Base-by-base conservation (phyloP, 2,797 vertebrate species). In the Lepus townsendii region DNA sequence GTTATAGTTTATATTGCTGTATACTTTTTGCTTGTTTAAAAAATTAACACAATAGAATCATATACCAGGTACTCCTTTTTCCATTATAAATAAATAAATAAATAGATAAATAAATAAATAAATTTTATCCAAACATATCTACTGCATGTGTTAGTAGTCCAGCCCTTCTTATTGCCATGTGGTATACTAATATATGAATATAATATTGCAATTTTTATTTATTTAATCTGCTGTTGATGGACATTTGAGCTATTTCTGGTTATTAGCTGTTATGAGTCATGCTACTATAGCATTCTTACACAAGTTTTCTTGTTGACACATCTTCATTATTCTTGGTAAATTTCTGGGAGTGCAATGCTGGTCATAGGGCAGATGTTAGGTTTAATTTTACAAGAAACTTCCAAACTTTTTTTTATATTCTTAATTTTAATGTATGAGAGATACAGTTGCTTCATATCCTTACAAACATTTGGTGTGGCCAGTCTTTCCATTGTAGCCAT, bases 311-410 rank as follows among this genome's bases (percentile, higher is more conserved):
- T 90, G n/a, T 88, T 78, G 30, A 52, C 19, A 79, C 17, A 57
- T 79, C 69, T 87, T 71, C 50, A 84, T 90, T 79, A 84, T 12
- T 83, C 30, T 27, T 60, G 76, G 22, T 84, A 80, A 89, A 72
- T 84, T 71, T 83, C 77, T 83, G 47, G 47, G 42, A 68, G 16
- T 77, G 27, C 65, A 94, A 77, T 88, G 24, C 11, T 63, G 50
- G n/a, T 68, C 32, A 1, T 71, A 54, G 54, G 60, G 12, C 76
- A 80, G 14, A 19, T 62, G 2, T 47, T 76, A 54, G 85, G 27
- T 60, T 90, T 68, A 80, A 54, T 85, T 85, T 94, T 83, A 69
- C 7, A 83, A 71, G 54, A 83, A 93, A 76, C 50, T 72, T 13
- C 30, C 63, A 35, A 83, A 65, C 9, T 60, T 0, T 35, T 88